Percentiles rank a stretch among this genome's conserved stretches.
Evolutionary conservation across 2,888 invertebrate species (phyloP).

Genomic region (Plagiodera versicolora): DNA sequence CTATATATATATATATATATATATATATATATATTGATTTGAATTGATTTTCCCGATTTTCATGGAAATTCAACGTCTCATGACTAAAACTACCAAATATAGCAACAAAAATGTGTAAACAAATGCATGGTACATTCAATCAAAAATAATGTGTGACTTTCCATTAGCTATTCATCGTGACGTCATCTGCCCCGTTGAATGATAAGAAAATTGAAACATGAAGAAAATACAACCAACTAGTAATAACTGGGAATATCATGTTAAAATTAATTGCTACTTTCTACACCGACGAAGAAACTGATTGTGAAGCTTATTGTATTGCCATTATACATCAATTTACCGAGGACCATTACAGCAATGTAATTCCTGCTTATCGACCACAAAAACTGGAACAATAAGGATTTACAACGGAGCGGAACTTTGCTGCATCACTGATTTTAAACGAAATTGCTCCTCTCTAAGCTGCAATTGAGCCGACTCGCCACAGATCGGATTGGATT

Average conservation of each 20-base stretch:
- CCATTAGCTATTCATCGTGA: too few species aligned
- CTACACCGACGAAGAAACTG: background rate
- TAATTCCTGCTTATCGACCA: constrained; percentile 23
- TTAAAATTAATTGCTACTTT: background rate
- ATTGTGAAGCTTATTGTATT: constrained; percentile 17
- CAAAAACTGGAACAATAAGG: constrained; percentile 31
- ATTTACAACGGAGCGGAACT: constrained; percentile 22
- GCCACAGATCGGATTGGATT: constrained; percentile 12
- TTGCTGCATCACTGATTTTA: constrained; percentile 28
- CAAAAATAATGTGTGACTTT: too few species aligned
- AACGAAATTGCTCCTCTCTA: constrained; percentile 29
- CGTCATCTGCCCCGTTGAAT: too few species aligned
- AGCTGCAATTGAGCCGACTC: constrained; percentile 20
- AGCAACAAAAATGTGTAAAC: too few species aligned
- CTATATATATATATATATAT: too few species aligned
- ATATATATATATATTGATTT: too few species aligned
- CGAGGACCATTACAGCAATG: constrained; percentile 22
- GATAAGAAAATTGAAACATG: too few species aligned
- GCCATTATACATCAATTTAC: constrained; percentile 26
- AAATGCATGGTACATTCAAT: too few species aligned
- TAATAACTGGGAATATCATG: background rate
- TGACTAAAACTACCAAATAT: too few species aligned
- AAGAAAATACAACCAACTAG: too few species aligned
- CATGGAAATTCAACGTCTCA: too few species aligned
- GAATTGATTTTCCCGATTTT: too few species aligned